Base-by-base conservation (phyloP, 2,888 invertebrate species). In the Tiliacea aurago region DNA sequence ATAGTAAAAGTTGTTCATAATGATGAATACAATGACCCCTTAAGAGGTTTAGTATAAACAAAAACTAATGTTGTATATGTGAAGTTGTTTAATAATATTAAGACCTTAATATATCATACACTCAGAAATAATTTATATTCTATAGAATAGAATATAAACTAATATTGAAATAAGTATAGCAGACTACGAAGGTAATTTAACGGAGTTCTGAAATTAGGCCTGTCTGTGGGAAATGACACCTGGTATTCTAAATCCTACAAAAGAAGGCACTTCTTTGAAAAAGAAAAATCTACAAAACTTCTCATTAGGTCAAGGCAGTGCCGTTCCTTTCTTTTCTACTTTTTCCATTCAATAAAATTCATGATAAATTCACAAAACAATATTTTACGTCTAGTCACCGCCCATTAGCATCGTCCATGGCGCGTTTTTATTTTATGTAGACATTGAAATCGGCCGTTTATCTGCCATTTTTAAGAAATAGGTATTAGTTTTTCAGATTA, bases 261-360 rank as follows among this genome's bases (percentile, higher is more conserved):
- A 61, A 55, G 53, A 53, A 61, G 0, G n/a, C 43, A 23, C 11
- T 51, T 33, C 11, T 73, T 58, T 55, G 4, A 49, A 62, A 70
- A 55, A 61, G 43, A 65, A 78, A 81, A 85, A 84, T 78, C 78
- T 83, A 85, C 83, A 53, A 82, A 78, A 69, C 70, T 61, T 47
- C 33, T 71, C 70, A 85, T 80, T 85, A 85, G 90, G 91, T 89
- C 92, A 91, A 89, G 91, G 91, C 67, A 55, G 68, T 33, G n/a
- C 62, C 58, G 70, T 73, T 78, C 74, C 70, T 62, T 28, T 28
- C 28, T 28, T 28, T 28, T 76, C 65, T 85, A 86, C 88, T 87
- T 89, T 81, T 76, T 66, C 75, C 63, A 78, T 88, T 86, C 41
- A 70, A 53, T 63, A 11, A 73, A 78, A 69, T 37, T 33, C 76